Base-by-base conservation (phyloP, 2,888 invertebrate species). In the Ochlodes sylvanus region DNA sequence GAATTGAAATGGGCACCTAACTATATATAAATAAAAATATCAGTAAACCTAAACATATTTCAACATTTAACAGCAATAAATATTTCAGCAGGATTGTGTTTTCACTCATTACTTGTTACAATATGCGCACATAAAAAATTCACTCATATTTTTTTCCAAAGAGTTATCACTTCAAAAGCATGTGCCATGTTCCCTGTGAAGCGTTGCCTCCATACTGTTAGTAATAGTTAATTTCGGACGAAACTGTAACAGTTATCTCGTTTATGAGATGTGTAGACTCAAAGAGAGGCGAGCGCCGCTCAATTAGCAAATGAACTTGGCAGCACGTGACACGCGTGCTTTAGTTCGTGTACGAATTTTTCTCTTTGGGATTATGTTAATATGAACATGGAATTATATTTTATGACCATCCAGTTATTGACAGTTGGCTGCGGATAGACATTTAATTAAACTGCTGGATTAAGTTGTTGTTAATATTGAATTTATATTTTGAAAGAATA, bases 271-370 rank as follows among this genome's bases (percentile, higher is more conserved):
- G 58, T 58, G 21, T 44, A 21, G 9, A 17, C 14, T 32, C 32
- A 60, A 44, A 47, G 52, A 21, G 62, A 52, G 41, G 55, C 50
- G 52, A 52, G 69, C 68, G 70, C 69, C 68, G 73, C 73, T 79
- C 77, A 81, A 80, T 84, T 80, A 83, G 74, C 74, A 77, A 80
- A 82, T 80, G 75, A 79, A 82, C 78, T 80, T 79, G 78, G 78
- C 67, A 78, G 78, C 76, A 78, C 79, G 75, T 78, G 76, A 74
- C 73, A 72, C 68, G 61, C 62, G 69, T 69, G 72, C 75, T 76
- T 71, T 73, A 71, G 65, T 72, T 56, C 70, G 64, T 74, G 66
- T 68, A 68, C 63, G 65, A 64, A 67, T 68, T 67, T 60, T 32
- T 61, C 69, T 64, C 63, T 56, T 69, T 60, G 57, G 63, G 41